Percentiles rank a stretch among this genome's conserved stretches.
Evolutionary conservation across 2,888 invertebrate species (phyloP).

Genomic region (Halictus quadricinctus): DNA sequence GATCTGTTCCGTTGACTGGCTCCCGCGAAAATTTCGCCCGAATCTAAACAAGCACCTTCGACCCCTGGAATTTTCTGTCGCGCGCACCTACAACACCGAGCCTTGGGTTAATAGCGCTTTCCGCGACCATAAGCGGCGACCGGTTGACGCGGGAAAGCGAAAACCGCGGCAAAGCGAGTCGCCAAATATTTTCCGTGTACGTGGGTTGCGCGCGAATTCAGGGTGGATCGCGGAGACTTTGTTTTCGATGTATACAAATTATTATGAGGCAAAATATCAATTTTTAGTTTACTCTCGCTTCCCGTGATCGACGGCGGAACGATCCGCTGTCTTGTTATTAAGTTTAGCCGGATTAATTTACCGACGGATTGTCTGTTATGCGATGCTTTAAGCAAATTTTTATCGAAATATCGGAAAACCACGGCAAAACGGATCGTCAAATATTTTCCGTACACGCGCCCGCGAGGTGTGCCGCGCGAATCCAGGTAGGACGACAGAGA

Average conservation of each 20-base stretch:
- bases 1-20: not conserved
- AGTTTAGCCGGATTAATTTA: not conserved
- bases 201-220: not conserved
- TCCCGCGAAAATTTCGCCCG: constrained; percentile 9
- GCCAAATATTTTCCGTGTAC: not conserved
- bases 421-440: constrained; percentile 44
- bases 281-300: not conserved
- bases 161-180: constrained; percentile 56
- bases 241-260: not conserved
- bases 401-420: constrained; percentile 35
- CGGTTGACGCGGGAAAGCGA: constrained; percentile 45
- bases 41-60: constrained; percentile 5
- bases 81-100: not conserved
- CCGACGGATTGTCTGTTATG: not conserved
- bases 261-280: not conserved
- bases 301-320: too few relatives aligned
- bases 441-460: constrained; percentile 33
- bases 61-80: constrained; percentile 5
- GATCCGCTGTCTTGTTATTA: too few relatives aligned
- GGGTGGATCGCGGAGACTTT: not conserved
- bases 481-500: not conserved
- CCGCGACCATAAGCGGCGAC: constrained; percentile 42
- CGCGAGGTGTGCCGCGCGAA: too few relatives aligned
- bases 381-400: not conserved
- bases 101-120: not conserved